Percentiles rank a stretch among this genome's conserved stretches.
Evolutionary conservation across 92 coral and sea anemone genomes (phyloP).

Genomic region (Palythoa grandis): DNA sequence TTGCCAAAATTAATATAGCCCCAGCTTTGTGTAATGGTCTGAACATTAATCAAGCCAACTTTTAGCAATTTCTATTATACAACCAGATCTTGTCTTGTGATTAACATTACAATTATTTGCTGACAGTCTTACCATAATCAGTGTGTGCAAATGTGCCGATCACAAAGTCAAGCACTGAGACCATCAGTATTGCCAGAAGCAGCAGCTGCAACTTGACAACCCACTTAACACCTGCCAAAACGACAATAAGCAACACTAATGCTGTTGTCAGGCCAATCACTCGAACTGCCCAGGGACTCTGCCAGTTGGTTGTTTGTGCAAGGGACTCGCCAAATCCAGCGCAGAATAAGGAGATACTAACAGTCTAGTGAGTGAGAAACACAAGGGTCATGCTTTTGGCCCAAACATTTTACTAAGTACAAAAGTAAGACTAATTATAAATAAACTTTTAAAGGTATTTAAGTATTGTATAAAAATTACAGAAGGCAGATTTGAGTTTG

Average conservation of each 20-base stretch:
- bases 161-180: conserved; percentile 94
- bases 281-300: conserved; percentile 94
- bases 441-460: too few relatives aligned
- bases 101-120: background rate
- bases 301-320: conserved; percentile 97
- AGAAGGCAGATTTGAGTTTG: too few relatives aligned
- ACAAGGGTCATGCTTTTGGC: background rate
- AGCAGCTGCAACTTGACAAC: conserved; percentile 94
- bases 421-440: too few relatives aligned
- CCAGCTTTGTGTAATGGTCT: too few relatives aligned
- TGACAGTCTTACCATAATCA: conserved; percentile 75
- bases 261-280: conserved; percentile 92
- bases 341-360: conserved; percentile 92
- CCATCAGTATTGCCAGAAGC: conserved; percentile 85
- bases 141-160: conserved; percentile 99
- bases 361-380: conserved; percentile 69
- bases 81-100: too few relatives aligned
- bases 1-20: too few relatives aligned
- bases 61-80: too few relatives aligned
- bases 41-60: too few relatives aligned
- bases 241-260: conserved; percentile 76
- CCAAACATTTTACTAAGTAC: background rate
- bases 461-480: too few relatives aligned
- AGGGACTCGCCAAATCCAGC: conserved; percentile 99
- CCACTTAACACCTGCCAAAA: conserved; percentile 99